Evolutionary conservation across 2,113 vertebrate species (phyloP).

Genomic region (Puffinus mauretanicus): DNA sequence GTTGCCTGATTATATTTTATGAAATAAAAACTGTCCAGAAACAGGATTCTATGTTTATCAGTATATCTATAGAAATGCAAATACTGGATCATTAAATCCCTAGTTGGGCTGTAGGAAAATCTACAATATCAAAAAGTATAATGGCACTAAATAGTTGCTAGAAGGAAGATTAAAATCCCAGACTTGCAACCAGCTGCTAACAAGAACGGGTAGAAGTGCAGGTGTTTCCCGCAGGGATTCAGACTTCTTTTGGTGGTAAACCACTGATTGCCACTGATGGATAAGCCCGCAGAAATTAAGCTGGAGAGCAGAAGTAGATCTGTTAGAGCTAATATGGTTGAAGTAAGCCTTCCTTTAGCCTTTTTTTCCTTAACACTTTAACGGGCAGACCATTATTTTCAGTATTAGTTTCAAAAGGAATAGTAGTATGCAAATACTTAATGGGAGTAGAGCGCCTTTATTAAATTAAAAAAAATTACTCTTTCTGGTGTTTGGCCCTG

Average conservation of each 20-base stretch:
- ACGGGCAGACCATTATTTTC: background rate
- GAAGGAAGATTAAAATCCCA: background rate
- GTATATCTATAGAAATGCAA: background rate
- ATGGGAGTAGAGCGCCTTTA: background rate
- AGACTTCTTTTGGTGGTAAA: background rate
- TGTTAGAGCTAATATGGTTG: background rate
- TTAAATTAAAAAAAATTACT: background rate
- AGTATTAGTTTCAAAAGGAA: background rate
- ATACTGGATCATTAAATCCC: background rate
- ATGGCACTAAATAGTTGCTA: background rate
- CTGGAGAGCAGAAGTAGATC: background rate
- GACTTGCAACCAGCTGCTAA: background rate
- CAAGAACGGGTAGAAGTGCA: background rate
- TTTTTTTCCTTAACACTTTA: background rate
- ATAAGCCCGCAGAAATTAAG: background rate
- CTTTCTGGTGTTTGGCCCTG: background rate
- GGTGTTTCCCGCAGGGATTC: background rate
- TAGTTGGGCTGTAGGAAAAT: background rate
- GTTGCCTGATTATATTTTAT: background rate
- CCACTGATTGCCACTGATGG: background rate
- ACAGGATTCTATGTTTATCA: background rate
- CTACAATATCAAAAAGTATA: background rate
- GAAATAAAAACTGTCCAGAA: background rate
- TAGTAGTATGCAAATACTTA: background rate
- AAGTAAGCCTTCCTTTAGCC: background rate